Percentiles rank a stretch among this genome's conserved stretches.
Conservation (phyloP, 2,888 invertebrate species). For the Eilema caniola region DNA sequence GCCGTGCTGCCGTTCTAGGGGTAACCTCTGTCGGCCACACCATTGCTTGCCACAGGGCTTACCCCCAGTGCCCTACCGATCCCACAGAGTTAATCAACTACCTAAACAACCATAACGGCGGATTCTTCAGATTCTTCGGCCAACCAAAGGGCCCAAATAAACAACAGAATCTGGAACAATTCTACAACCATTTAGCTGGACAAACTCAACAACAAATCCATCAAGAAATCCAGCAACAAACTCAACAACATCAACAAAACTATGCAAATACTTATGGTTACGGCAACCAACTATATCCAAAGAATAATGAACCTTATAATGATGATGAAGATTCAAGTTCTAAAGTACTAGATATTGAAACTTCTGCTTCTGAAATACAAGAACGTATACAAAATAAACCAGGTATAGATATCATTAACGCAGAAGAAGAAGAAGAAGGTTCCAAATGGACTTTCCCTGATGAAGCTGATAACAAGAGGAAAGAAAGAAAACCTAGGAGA, state of each 20-base stretch:
- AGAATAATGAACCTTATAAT: slow-evolving; percentile 57
- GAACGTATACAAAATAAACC: slow-evolving; percentile 75
- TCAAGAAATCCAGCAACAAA: slow-evolving; percentile 14
- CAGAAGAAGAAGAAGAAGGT: slow-evolving; percentile 27
- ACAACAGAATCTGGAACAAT: slow-evolving; percentile 72
- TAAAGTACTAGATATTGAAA: slow-evolving; percentile 48
- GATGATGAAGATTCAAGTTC: slow-evolving; percentile 53
- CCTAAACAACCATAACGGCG: slow-evolving; percentile 94
- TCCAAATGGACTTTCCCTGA: slow-evolving; percentile 72
- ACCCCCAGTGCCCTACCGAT: slow-evolving; percentile 91
- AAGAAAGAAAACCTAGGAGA: slow-evolving; percentile 24
- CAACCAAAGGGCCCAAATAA: slow-evolving; percentile 67
- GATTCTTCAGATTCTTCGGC: slow-evolving; percentile 93
- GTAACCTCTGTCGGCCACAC: slow-evolving; percentile 89
- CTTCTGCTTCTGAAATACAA: slow-evolving; percentile 50
- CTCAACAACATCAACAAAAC: slow-evolving; percentile 20
- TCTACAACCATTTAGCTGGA: slow-evolving; percentile 69
- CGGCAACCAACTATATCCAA: slow-evolving; percentile 32
- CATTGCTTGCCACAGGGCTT: slow-evolving; percentile 88
- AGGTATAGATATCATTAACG: slow-evolving; percentile 34
- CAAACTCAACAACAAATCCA: slow-evolving; percentile 35
- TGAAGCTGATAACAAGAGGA: slow-evolving; percentile 30
- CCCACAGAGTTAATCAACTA: slow-evolving; percentile 91
- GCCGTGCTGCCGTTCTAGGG: slow-evolving; percentile 92
- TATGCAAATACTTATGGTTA: slow-evolving; percentile 37